Base-by-base conservation (phyloP, 2,888 invertebrate genomes). In the Eupithecia exiguata region DNA sequence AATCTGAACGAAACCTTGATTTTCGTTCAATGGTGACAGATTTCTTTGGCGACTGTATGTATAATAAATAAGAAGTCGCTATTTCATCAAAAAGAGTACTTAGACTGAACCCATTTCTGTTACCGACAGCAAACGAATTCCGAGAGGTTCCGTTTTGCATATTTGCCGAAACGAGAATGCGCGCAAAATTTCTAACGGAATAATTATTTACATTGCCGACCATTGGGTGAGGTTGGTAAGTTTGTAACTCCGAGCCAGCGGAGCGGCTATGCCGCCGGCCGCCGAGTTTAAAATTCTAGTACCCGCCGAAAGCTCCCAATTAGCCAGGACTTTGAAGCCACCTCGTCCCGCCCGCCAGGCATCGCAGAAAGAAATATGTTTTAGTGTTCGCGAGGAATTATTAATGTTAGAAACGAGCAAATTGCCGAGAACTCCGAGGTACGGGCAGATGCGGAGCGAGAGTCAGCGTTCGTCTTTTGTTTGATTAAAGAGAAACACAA, bases 301-400 rank as follows among this genome's bases (percentile, higher is more conserved):
- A 86, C 87, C 86, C 86, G 81, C 84, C 89, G 88, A 93, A 93
- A 92, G 91, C 91, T 89, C 87, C 91, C 91, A 94, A 94, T 93
- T 92, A 94, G 91, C 91, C 81, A 82, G 88, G 90, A 92, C 90
- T 92, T 92, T 89, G 90, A 89, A 86, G 88, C 88, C 84, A 46
- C 88, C 84, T 66, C 40, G 83, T 84, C 83, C 86, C 83, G 83
- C 84, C 85, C 84, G 84, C 81, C 84, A 86, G 65, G 88, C 90
- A 92, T 92, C 92, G 89, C 88, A 85, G 89, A 92, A 92, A 91
- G 88, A 92, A 92, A 91, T 90, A 90, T 89, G 88, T 88, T 90
- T 88, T 86, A 88, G 86, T 88, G 84, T 85, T 87, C 86, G 83
- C 78, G 77, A 82, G 79, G 86, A 89, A 90, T 91, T 90, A 91